Conservation (phyloP, 53 echinoderm and acorn worm species). For the Echinarachnius parma region DNA sequence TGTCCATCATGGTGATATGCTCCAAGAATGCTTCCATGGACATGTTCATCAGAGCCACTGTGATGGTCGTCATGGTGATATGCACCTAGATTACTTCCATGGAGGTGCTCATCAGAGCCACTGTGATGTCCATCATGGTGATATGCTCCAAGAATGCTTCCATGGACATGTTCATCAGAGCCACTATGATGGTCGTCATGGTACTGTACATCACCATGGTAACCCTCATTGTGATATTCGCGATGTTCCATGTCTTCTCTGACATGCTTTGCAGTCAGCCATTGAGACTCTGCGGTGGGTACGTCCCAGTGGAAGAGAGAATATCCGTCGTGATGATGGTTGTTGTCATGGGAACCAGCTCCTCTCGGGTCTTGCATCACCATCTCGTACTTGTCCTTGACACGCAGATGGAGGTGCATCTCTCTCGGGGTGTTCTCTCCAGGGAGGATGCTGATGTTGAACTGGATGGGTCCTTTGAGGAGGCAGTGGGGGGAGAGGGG, state of each 20-base stretch:
- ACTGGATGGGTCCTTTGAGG: constrained; percentile 58
- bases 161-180: constrained; percentile 23
- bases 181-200: constrained; percentile 26
- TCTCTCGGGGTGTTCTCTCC: constrained; percentile 47
- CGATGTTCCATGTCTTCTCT: neutral
- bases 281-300: constrained; percentile 26
- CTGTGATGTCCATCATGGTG: constrained; percentile 22
- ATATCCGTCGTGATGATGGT: constrained; percentile 24
- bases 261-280: constrained; percentile 19
- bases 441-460: constrained; percentile 46
- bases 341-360: neutral
- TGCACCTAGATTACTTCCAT: constrained; percentile 1
- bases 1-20: constrained; percentile 27
- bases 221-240: neutral
- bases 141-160: neutral
- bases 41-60: constrained; percentile 41
- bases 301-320: constrained; percentile 11
- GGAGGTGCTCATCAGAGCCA: constrained; percentile 35
- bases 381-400: constrained; percentile 47
- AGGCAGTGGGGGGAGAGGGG: constrained; percentile 25
- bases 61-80: constrained; percentile 36
- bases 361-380: constrained; percentile 22
- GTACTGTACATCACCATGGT: neutral
- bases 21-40: constrained; percentile 21
- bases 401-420: constrained; percentile 39